phyloP scores from a whole-genome alignment of 2,797 vertebrate species.

The Aeoliscus strigatus region DNA sequence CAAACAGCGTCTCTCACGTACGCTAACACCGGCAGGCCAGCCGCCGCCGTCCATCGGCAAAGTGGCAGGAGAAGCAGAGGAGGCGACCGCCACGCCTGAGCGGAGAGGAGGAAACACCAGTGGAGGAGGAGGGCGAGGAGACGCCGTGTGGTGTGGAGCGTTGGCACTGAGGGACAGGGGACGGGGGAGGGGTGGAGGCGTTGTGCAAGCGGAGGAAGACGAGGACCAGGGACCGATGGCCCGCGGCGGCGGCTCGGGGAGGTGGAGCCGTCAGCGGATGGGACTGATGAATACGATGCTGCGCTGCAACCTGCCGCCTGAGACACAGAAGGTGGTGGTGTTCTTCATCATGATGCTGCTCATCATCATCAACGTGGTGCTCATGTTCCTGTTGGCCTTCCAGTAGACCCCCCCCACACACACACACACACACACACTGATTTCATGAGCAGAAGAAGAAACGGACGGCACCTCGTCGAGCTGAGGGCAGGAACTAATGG shows the following conservation, averaged over 20 bases:
- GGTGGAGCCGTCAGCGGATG: constrained; percentile 76
- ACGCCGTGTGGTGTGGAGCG: constrained; percentile 61
- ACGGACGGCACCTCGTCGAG: constrained; percentile 22
- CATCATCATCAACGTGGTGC: constrained; percentile 94
- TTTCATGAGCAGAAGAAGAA: constrained; percentile 9
- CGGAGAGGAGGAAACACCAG: constrained; percentile 33
- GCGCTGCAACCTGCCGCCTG: constrained; percentile 91
- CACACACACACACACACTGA: constrained; percentile 7
- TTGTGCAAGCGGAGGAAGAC: constrained; percentile 50
- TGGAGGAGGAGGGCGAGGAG: constrained; percentile 30
- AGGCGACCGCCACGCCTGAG: constrained; percentile 32
- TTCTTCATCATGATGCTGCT: constrained; percentile 94
- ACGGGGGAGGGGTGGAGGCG: constrained; percentile 46
- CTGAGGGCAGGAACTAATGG: constrained; percentile 47
- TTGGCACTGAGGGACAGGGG: constrained; percentile 46
- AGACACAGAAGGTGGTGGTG: constrained; percentile 91
- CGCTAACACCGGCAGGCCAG: constrained; percentile 42
- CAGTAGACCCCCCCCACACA: constrained; percentile 68
- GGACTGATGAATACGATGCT: constrained; percentile 80
- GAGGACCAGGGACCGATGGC: constrained; percentile 60
- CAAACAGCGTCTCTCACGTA: constrained; percentile 22
- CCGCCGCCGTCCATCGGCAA: constrained; percentile 41
- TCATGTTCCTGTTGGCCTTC: constrained; percentile 94
- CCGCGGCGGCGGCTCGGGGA: constrained; percentile 69
- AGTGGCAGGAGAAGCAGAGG: constrained; percentile 67